phyloP scores from a whole-genome alignment of 2,113 vertebrate species.

The Craseonycteris thonglongyai region DNA sequence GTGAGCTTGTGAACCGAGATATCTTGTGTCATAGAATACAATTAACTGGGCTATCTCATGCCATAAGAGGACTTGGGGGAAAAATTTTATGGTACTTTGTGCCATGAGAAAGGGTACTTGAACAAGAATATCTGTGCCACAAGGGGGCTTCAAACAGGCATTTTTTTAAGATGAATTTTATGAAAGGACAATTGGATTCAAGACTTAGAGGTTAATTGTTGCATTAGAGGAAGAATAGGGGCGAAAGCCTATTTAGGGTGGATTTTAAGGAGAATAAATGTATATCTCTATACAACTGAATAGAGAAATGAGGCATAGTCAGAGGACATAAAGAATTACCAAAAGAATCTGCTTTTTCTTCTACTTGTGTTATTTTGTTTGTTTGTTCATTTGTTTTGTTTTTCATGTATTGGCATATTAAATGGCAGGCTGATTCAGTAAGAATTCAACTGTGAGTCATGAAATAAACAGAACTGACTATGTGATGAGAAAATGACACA shows the following conservation, averaged over 20 bases:
- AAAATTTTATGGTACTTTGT: not conserved
- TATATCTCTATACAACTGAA: not conserved
- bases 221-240: not conserved
- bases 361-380: too few species aligned
- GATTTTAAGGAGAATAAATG: not conserved
- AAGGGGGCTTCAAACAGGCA: not conserved
- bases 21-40: not conserved
- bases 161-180: not conserved
- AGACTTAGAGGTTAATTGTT: not conserved
- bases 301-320: not conserved
- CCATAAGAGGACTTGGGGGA: not conserved
- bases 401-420: not conserved
- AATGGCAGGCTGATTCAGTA: not conserved
- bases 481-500: not conserved
- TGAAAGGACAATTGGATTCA: not conserved
- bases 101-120: not conserved
- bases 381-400: not conserved
- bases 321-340: fast-evolving
- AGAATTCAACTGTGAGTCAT: not conserved
- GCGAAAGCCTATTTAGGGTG: not conserved
- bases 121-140: not conserved
- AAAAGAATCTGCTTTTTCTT: not conserved
- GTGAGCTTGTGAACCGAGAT: not conserved
- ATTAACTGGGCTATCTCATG: not conserved
- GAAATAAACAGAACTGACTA: not conserved